phyloP scores from a whole-genome alignment of 2,797 vertebrate species.

The Ctenosaura bakeri region DNA sequence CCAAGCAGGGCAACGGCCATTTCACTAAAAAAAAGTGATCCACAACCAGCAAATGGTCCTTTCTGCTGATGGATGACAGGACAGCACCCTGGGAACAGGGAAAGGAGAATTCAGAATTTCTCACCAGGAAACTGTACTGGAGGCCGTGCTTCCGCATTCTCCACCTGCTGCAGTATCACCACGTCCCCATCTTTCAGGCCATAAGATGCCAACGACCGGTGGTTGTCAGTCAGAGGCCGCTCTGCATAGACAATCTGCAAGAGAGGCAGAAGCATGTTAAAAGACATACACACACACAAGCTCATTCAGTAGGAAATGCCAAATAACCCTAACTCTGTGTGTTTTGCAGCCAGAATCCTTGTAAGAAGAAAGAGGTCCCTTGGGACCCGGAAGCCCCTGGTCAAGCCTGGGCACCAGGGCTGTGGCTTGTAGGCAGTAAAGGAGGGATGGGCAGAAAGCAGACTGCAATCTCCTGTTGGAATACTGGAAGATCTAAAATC shows the following conservation, averaged over 20 bases:
- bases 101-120: background rate
- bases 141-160: constrained; percentile 82
- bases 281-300: too few species aligned
- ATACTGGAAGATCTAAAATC: too few species aligned
- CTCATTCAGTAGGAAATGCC: too few species aligned
- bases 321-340: background rate
- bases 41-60: too few species aligned
- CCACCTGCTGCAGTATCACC: constrained; percentile 92
- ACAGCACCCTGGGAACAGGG: background rate
- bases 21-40: too few species aligned
- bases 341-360: background rate
- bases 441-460: too few species aligned
- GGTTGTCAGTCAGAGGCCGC: constrained; percentile 91
- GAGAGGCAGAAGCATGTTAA: background rate
- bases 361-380: background rate
- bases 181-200: constrained; percentile 97
- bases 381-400: background rate
- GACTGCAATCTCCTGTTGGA: too few species aligned
- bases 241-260: constrained; percentile 92
- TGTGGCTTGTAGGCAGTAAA: too few species aligned
- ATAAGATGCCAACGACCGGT: constrained; percentile 92
- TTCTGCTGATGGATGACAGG: background rate
- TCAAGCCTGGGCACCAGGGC: background rate
- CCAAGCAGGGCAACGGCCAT: too few species aligned
- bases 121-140: constrained; percentile 84